A percentile compares a stretch with the other conserved stretches of the same genome.
Evolutionary conservation across 2,888 invertebrate species (phyloP).

Genomic region (Anaspis maculata): DNA sequence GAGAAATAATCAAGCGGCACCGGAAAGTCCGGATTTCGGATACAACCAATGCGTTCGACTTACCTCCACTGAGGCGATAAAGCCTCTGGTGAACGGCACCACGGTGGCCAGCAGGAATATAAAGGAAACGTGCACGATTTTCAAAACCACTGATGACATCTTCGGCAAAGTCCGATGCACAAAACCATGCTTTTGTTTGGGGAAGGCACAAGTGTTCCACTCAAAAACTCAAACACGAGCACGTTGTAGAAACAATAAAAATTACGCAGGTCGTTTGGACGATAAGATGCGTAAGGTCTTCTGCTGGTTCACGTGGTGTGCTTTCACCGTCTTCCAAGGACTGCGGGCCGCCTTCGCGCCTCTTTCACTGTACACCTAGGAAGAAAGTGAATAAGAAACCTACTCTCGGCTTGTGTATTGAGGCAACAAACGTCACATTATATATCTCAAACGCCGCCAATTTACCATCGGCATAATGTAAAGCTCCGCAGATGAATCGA

Average conservation of each 20-base stretch:
- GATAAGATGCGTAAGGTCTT: no score
- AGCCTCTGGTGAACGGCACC: slow-evolving; percentile 8
- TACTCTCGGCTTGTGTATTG: no score
- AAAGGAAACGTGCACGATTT: slow-evolving; percentile 8
- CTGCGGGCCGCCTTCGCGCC: slow-evolving; percentile 21
- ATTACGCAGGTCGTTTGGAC: no score
- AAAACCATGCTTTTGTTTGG: neutral
- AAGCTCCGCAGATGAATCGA: no score
- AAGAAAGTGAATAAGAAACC: slow-evolving; percentile 27
- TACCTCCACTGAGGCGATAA: slow-evolving; percentile 9
- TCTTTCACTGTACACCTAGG: slow-evolving; percentile 24
- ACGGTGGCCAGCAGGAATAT: slow-evolving; percentile 5
- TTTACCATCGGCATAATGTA: slow-evolving; percentile 11
- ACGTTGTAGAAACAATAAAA: no score
- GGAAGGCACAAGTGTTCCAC: no score
- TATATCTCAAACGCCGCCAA: slow-evolving; percentile 19
- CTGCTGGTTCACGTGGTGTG: slow-evolving; percentile 19
- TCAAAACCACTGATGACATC: slow-evolving; percentile 6
- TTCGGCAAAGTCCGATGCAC: slow-evolving; percentile 6
- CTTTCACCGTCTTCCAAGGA: slow-evolving; percentile 30
- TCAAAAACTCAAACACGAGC: no score
- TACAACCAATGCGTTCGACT: slow-evolving; percentile 3
- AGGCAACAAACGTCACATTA: slow-evolving; percentile 18
- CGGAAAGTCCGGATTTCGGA: no score
- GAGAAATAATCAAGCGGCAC: no score